Base-by-base conservation (phyloP, 1,140 invertebrate genomes). In the Gryllus bimaculatus region DNA sequence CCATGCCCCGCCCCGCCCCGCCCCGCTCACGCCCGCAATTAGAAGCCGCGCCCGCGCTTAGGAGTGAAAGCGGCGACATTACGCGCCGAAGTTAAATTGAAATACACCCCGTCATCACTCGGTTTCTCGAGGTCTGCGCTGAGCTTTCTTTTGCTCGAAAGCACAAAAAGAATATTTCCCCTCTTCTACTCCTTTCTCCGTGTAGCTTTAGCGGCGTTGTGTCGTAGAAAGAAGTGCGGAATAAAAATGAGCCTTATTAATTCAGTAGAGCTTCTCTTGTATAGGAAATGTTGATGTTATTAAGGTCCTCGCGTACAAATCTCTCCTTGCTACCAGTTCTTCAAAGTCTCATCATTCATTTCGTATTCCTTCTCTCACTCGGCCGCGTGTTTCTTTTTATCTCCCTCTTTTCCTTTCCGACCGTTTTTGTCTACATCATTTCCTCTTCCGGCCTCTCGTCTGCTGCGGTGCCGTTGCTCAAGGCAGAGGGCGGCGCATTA, bases 211-310 rank as follows among this genome's bases (percentile, higher is more conserved):
- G 54, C 18, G 7, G 54, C 54, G 18, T 18, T 13, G 54, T 66
- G 54, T 66, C 54, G 54, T 66, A 66, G 7, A 66, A 66, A 66
- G 54, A 66, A 66, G 54, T 66, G 54, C 54, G 7, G 54, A 66
- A 66, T 66, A 66, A 66, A 66, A 66, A 66, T 66, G 54, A 66
- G 54, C 54, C 54, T 66, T 66, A 66, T 66, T 66, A 66, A 66
- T 66, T 66, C 54, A 66, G 54, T 66, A 66, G 54, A 66, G 54
- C 54, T 66, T 18, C 54, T 66, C 54, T 66, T 66, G 54, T 66
- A 66, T 66, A 66, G 54, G 54, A 66, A 66, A 66, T 66, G 54
- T 66, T 66, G 54, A 66, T 66, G 54, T 66, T 66, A 66, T 66
- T 66, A 66, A 66, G 54, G 54, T 13, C 54, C 54, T 66, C 54